Conservation (phyloP, 2,888 invertebrate species). For the Drosophila mayaguana region DNA sequence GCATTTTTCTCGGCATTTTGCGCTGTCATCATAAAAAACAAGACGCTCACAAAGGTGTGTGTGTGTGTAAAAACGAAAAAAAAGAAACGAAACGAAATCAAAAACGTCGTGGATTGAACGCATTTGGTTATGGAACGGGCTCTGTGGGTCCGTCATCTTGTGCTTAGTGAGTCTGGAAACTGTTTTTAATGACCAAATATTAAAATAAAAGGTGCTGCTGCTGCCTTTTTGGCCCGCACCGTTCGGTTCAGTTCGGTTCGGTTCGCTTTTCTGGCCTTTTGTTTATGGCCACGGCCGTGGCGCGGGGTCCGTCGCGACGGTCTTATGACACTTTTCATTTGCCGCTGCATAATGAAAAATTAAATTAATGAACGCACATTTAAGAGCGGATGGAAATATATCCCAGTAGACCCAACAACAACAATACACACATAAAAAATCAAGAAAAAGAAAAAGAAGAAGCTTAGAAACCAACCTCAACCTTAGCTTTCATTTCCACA, state of each 20-base stretch:
- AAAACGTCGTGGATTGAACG: slow-evolving; percentile 38
- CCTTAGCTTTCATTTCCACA: slow-evolving; percentile 37
- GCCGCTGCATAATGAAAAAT: slow-evolving; percentile 73
- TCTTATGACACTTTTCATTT: slow-evolving; percentile 76
- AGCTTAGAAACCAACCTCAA: not conserved
- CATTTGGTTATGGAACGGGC: slow-evolving; percentile 17
- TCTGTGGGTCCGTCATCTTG: slow-evolving; percentile 33
- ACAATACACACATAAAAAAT: not conserved
- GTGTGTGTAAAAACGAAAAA: not conserved
- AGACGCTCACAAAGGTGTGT: slow-evolving; percentile 36
- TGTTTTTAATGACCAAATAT: slow-evolving; percentile 75
- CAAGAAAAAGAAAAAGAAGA: not conserved
- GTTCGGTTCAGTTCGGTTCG: slow-evolving; percentile 33
- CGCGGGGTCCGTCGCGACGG: slow-evolving; percentile 27
- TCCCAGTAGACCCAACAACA: slow-evolving; percentile 12
- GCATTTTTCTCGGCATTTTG: slow-evolving; percentile 52
- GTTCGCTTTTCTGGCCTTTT: slow-evolving; percentile 53
- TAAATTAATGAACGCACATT: slow-evolving; percentile 78
- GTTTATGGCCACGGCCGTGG: slow-evolving; percentile 56
- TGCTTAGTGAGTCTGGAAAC: slow-evolving; percentile 55
- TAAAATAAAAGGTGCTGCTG: slow-evolving; percentile 72
- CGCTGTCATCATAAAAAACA: slow-evolving; percentile 59
- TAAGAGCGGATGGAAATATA: slow-evolving; percentile 50
- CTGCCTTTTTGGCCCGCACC: slow-evolving; percentile 34
- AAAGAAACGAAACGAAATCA: slow-evolving; percentile 41